phyloP scores from a whole-genome alignment of 1,140 invertebrate genomes.

The Lordiphosa clarofinis region DNA sequence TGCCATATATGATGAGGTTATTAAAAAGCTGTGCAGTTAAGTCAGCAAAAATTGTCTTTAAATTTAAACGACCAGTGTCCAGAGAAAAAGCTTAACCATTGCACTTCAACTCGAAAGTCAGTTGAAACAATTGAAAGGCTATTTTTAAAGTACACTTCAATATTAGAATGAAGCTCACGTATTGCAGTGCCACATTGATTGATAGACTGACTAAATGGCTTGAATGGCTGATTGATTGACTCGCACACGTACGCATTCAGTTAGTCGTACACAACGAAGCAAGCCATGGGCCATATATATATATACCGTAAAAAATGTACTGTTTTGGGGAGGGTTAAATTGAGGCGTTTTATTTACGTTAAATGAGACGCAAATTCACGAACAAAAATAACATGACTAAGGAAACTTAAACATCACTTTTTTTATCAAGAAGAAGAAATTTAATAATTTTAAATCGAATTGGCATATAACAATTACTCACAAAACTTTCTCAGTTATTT shows the following conservation, averaged over 20 bases:
- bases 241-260: constrained; percentile 20
- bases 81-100: constrained; percentile 10
- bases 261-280: constrained; percentile 31
- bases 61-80: background rate
- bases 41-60: constrained; percentile 8
- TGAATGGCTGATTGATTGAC: constrained; percentile 74
- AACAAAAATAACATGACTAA: no score
- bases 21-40: background rate
- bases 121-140: constrained; percentile 24
- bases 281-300: no score
- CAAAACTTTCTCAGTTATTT: no score
- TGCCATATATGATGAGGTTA: background rate
- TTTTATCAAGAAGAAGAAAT: no score
- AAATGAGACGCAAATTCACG: no score
- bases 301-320: no score
- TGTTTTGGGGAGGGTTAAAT: no score
- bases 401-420: no score
- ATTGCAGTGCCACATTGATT: constrained; percentile 49
- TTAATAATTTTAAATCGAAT: no score
- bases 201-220: constrained; percentile 74
- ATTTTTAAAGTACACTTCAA: constrained; percentile 52
- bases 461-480: no score
- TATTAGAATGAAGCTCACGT: constrained; percentile 67
- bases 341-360: no score
- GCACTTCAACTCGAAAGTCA: background rate